Evolutionary conservation across 92 coral and sea anemone genomes (phyloP), one percentile per base, ranked within the genome.

Genomic region (Montipora capitata): DNA sequence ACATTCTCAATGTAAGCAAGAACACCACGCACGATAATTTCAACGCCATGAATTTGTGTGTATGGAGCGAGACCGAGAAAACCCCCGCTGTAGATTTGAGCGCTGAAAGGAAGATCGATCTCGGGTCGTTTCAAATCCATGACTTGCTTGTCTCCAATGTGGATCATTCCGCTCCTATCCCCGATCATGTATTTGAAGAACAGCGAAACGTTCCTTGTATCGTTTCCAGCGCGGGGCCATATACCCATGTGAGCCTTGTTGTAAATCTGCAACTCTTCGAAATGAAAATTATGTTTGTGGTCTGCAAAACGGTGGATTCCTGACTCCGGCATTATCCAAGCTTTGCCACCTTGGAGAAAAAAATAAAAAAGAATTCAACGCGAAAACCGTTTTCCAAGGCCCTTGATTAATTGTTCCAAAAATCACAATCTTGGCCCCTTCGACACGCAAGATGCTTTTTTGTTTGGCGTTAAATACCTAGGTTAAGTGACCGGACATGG

Each of bases 271-370:
- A 97, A 57, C 76, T 97, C 99, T 84, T 97, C 98, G 84, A 96
- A 97, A 84, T 97, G 99, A 79, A 97, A 97, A 81, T 87, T 87
- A 86, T 89, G 89, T 39, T 84, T 79, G 2, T 65, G 72, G 39
- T 93, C 95, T 8, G 99, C 99, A 74, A 97, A 92, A 56, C 86
- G 89, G 63, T 97, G 99, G 65, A 97, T 88, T 2, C 99, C 99
- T 18, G 99, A 97, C 45, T 95, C 98, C 0, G 98, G 99, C 98
- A 96, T 92, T 48, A 97, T 89, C 99, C 99, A 97, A 4, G 99
- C 98, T 79, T 97, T 97, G 5, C 98, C 98, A 10, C 99, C 77
- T 72, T 72, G 14, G n/a, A 13, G n/a, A 11, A 5, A 40, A 70
- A 42, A 16, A 44, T 8, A 72, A 1, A 9, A 18, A 18, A 18